Base-by-base conservation (phyloP, 2,888 invertebrate species). In the Drosophila demipolita region DNA sequence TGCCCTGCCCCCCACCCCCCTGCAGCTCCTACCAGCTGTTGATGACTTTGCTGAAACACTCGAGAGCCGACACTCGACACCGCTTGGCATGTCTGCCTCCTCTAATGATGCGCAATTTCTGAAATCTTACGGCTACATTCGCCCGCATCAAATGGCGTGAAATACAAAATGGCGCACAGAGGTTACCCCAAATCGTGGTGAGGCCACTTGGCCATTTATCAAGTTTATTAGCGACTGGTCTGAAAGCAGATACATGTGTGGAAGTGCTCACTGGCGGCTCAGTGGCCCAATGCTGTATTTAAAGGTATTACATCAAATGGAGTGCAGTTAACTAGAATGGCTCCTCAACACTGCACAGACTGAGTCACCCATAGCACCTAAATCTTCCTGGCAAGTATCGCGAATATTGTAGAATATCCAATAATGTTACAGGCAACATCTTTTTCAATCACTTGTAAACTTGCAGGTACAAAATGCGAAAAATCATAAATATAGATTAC, bases 41-140 rank as follows among this genome's bases (percentile, higher is more conserved):
- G 80, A 82, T 80, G 88, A 80, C 72, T 85, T 86, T 71, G 75
- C 73, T 73, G 71, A 79, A 81, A 72, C 74, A 74, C 66, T 77
- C 70, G 67, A 70, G 60, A 40, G 65, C 49, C 66, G 80, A 73
- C 76, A 79, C 76, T 77, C 84, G 82, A 83, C 83, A 83, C 86
- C 82, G 79, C 73, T 84, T 87, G 85, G 72, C 78, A 75, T 74
- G 78, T 55, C 36, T 69, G 75, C 68, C 65, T 55, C 75, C 75
- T 65, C 58, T 77, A 85, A 88, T 86, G 85, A 86, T 83, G 86
- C 83, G 75, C 83, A 67, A 85, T 85, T 85, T 85, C 88, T 88
- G 86, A 85, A 86, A 80, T 83, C 82, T 74, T 83, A 75, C 66
- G 53, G 57, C 66, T 60, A 73, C 70, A 67, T 74, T 64, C 67